Conservation (phyloP, 2,888 invertebrate genomes). For the Leptinotarsa rubiginosa region DNA sequence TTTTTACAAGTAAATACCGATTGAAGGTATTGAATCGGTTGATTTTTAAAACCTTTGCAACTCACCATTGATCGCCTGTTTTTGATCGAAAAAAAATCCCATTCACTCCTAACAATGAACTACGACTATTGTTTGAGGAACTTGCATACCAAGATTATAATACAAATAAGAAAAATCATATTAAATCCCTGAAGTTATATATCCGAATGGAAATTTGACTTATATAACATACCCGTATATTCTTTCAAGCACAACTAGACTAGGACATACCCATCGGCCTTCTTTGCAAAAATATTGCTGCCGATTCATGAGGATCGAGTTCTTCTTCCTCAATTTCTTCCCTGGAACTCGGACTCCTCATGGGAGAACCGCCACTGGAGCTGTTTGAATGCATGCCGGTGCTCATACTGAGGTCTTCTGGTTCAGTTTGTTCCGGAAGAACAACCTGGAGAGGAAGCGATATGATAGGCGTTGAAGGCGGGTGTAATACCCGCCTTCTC, state of each 20-base stretch:
- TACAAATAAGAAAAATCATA: slow-evolving; percentile 55
- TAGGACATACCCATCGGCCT: slow-evolving; percentile 57
- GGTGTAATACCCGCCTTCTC: slow-evolving; percentile 67
- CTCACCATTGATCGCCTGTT: slow-evolving; percentile 34
- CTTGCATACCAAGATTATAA: slow-evolving; percentile 64
- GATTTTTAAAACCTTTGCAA: slow-evolving; percentile 26
- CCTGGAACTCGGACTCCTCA: slow-evolving; percentile 64
- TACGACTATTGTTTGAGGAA: slow-evolving; percentile 61
- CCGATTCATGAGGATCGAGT: slow-evolving; percentile 70
- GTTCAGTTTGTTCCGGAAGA: slow-evolving; percentile 89
- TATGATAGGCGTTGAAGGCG: slow-evolving; percentile 64
- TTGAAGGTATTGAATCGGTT: neutral
- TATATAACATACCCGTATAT: slow-evolving; percentile 54
- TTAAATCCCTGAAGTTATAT: slow-evolving; percentile 53
- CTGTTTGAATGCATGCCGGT: slow-evolving; percentile 69
- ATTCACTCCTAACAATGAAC: slow-evolving; percentile 49
- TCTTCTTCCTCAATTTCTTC: slow-evolving; percentile 68
- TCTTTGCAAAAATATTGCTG: slow-evolving; percentile 68
- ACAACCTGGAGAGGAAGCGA: slow-evolving; percentile 58
- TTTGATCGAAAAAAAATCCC: slow-evolving; percentile 47
- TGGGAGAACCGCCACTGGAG: slow-evolving; percentile 67
- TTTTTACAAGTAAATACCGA: no score
- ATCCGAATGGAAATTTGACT: slow-evolving; percentile 46
- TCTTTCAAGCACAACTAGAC: slow-evolving; percentile 48
- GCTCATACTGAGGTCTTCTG: slow-evolving; percentile 87